Evolutionary conservation across 2,113 vertebrate genomes (phyloP), one percentile per base, ranked within the genome.

Genomic region (Colaptes auratus): DNA sequence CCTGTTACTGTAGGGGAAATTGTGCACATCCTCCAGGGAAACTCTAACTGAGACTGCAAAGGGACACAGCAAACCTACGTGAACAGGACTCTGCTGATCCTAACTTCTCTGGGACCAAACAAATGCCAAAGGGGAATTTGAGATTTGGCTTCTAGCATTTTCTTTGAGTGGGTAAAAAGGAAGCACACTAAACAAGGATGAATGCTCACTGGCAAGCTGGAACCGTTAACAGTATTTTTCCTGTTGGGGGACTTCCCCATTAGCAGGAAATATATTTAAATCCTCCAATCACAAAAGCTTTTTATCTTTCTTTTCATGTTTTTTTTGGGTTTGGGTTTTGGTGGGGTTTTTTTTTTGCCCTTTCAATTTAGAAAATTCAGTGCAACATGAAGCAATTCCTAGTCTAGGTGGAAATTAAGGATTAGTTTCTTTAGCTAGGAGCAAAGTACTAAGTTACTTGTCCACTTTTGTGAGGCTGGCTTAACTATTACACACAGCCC

Each of bases 201-300:
- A 36, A 25, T 44, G 58, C 15, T 70, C 2, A 3, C 36, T 86
- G 28, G 42, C 48, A 81, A 67, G 89, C 33, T 71, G 46, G 74
- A 74, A 70, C 82, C 4, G 0, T 52, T 73, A 18, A 18, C 56
- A 72, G 39, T 87, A 28, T 87, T 60, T 86, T 86, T 88, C 77
- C 75, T 69, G 24, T 3, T 88, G 39, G 27, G 74, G 63, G 86
- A 71, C 71, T 93, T 91, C 72, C 70, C 53, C 28, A 13, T 60
- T 69, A 42, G 25, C 71, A 88, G 67, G 82, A 78, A 80, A 20
- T 80, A 12, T 52, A 88, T 86, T 92, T 93, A 84, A 86, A 75
- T 80, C 75, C 46, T 92, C 42, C 52, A 80, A 55, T 95, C 69
- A 44, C 7, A 61, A 71, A 83, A 64, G 30, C 50, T 24, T 52